Evolutionary conservation across 2,113 vertebrate genomes (phyloP).

Genomic region (Phaetusa simplex): DNA sequence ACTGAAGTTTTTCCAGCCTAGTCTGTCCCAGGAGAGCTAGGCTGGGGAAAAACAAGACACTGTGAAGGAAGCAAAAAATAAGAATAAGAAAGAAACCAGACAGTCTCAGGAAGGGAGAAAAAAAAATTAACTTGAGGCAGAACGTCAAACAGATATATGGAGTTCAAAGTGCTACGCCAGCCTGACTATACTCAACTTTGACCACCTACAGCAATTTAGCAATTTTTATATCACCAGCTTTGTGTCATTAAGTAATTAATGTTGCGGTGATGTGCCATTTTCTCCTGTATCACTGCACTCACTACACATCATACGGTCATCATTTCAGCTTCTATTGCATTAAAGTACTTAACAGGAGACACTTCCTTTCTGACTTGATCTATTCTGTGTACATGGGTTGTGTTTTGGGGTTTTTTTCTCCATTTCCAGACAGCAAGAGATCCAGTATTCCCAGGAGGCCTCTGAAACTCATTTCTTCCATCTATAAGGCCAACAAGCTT

Average conservation of each 20-base stretch:
- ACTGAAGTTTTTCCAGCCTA: background rate
- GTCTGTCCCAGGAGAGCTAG: background rate
- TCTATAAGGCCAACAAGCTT: background rate
- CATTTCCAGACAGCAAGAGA: background rate
- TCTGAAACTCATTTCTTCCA: background rate
- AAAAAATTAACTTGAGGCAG: background rate
- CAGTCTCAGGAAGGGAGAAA: background rate
- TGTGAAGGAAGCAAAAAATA: background rate
- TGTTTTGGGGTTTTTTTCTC: background rate
- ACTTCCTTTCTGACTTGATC: background rate
- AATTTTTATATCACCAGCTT: slow-evolving; percentile 7
- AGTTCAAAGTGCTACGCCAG: background rate
- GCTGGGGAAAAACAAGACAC: background rate
- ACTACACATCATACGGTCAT: background rate
- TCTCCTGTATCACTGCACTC: background rate
- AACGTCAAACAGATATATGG: background rate
- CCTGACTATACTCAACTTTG: background rate
- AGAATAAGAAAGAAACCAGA: background rate
- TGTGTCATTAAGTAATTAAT: slow-evolving; percentile 39
- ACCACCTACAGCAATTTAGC: background rate
- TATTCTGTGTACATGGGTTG: background rate
- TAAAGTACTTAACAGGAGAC: background rate
- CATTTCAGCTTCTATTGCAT: background rate
- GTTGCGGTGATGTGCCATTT: background rate
- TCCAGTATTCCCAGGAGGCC: background rate